These are phyloP conservation scores for Avahi laniger DNA, from an alignment of 2,797 vertebrate species.

Conservation along the genomic window DNA sequence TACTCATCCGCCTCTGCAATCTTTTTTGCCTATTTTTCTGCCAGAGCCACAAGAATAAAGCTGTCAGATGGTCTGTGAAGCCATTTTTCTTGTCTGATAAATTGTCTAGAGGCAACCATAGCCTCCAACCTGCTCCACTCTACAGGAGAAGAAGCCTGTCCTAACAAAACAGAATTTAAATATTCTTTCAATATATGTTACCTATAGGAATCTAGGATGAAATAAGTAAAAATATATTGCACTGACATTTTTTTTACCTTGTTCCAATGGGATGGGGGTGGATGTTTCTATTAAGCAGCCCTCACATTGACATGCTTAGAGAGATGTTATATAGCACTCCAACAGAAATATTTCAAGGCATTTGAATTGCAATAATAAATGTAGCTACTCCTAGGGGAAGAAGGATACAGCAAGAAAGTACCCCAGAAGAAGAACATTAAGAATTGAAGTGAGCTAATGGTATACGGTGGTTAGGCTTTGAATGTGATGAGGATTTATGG, in stretches of 20 bases:
- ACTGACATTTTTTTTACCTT: constrained; percentile 70
- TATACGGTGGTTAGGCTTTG: constrained; percentile 73
- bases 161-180: constrained; percentile 84
- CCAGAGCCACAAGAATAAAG: constrained; percentile 85
- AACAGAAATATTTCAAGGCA: constrained; percentile 73
- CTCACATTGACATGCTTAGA: constrained; percentile 74
- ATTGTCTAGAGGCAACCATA: constrained; percentile 83
- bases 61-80: constrained; percentile 82
- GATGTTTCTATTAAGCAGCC: constrained; percentile 69
- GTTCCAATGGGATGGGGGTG: constrained; percentile 71
- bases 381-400: constrained; percentile 63
- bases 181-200: constrained; percentile 79
- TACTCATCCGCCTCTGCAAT: constrained; percentile 82
- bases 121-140: constrained; percentile 82
- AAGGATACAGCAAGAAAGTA: constrained; percentile 73
- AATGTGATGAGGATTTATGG: constrained; percentile 82
- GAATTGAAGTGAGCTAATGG: constrained; percentile 74
- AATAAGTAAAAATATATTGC: constrained; percentile 76
- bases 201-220: constrained; percentile 68
- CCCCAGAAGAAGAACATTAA: constrained; percentile 79
- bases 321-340: constrained; percentile 75
- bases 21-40: constrained; percentile 85
- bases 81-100: constrained; percentile 86
- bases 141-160: constrained; percentile 78
- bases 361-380: constrained; percentile 81